Percentiles rank a stretch among this genome's conserved stretches.
Conservation (phyloP, 1,140 invertebrate species). For the Dufourea novaeangliae region DNA sequence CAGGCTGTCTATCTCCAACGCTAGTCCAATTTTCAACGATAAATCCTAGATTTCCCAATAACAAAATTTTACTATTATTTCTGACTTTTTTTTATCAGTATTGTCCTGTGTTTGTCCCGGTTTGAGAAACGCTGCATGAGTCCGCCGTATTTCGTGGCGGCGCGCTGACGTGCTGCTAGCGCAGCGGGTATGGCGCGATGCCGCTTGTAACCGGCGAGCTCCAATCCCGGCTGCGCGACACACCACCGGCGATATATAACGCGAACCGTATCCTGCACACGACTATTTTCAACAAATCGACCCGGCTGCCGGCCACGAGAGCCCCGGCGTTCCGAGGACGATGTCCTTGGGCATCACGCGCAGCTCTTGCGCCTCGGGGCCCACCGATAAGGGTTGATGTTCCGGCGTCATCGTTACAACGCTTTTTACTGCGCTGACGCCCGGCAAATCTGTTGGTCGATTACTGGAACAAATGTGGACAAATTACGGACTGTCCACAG, state of each 20-base stretch:
- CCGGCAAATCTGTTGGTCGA: background rate
- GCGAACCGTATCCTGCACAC: slow-evolving; percentile 15
- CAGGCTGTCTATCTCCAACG: too few species aligned
- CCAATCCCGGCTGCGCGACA: slow-evolving; percentile 58
- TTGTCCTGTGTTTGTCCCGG: background rate
- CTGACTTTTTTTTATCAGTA: background rate
- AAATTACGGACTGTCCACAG: background rate
- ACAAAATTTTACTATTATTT: too few species aligned
- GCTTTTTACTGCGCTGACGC: slow-evolving; percentile 10
- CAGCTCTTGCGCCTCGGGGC: background rate
- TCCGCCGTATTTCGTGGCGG: slow-evolving; percentile 64
- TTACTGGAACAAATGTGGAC: slow-evolving; percentile 5
- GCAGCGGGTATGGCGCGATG: slow-evolving; percentile 65
- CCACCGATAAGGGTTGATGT: slow-evolving; percentile 39
- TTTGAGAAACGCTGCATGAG: slow-evolving; percentile 73
- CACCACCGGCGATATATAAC: slow-evolving; percentile 56
- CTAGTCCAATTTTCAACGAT: too few species aligned
- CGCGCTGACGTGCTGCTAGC: slow-evolving; percentile 62
- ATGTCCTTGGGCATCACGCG: slow-evolving; percentile 1
- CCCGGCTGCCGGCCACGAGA: slow-evolving; percentile 14
- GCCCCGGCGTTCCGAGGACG: slow-evolving; percentile 5
- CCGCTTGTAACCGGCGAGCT: slow-evolving; percentile 63
- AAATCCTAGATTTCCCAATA: too few species aligned
- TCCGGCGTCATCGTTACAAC: slow-evolving; percentile 18
- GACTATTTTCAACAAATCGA: slow-evolving; percentile 52